These are phyloP conservation scores for Limonius californicus DNA, from an alignment of 1,140 invertebrate species.

Conservation along the genomic window DNA sequence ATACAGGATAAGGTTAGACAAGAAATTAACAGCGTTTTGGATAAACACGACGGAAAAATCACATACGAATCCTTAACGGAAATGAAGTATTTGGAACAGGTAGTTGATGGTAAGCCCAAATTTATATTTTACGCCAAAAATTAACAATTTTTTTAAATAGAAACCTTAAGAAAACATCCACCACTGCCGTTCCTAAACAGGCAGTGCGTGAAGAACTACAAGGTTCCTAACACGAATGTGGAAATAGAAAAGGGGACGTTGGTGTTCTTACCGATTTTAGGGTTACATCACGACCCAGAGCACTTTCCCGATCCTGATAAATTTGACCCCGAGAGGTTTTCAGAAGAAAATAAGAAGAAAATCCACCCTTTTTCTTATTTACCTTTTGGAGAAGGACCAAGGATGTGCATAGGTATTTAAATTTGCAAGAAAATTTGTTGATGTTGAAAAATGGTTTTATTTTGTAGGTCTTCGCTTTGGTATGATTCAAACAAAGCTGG, in stretches of 20 bases:
- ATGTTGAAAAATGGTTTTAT: no score
- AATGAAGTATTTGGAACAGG: slow-evolving; percentile 45
- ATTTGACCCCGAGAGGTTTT: slow-evolving; percentile 53
- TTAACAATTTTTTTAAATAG: slow-evolving; percentile 1
- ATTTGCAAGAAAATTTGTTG: no score
- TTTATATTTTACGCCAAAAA: background rate
- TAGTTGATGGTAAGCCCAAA: slow-evolving; percentile 44
- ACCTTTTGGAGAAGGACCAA: slow-evolving; percentile 55
- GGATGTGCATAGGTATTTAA: slow-evolving; percentile 60
- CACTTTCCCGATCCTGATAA: slow-evolving; percentile 46
- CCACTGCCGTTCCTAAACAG: slow-evolving; percentile 40
- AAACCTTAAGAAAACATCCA: slow-evolving; percentile 18
- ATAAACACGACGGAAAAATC: slow-evolving; percentile 48
- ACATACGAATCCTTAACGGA: slow-evolving; percentile 54
- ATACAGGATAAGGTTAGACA: slow-evolving; percentile 47
- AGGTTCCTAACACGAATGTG: slow-evolving; percentile 46
- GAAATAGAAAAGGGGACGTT: slow-evolving; percentile 44
- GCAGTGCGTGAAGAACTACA: slow-evolving; percentile 44
- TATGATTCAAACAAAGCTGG: slow-evolving; percentile 8
- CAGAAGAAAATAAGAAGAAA: slow-evolving; percentile 37
- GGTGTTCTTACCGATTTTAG: slow-evolving; percentile 39
- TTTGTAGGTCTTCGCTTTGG: slow-evolving; percentile 13
- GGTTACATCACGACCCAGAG: slow-evolving; percentile 48
- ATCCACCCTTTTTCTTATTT: slow-evolving; percentile 42
- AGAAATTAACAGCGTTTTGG: slow-evolving; percentile 48